A percentile compares a stretch with the other conserved stretches of the same genome.
These are phyloP conservation scores for Acropora yongei DNA, from an alignment of 64 coral and sea anemone species.

Conservation along the genomic window DNA sequence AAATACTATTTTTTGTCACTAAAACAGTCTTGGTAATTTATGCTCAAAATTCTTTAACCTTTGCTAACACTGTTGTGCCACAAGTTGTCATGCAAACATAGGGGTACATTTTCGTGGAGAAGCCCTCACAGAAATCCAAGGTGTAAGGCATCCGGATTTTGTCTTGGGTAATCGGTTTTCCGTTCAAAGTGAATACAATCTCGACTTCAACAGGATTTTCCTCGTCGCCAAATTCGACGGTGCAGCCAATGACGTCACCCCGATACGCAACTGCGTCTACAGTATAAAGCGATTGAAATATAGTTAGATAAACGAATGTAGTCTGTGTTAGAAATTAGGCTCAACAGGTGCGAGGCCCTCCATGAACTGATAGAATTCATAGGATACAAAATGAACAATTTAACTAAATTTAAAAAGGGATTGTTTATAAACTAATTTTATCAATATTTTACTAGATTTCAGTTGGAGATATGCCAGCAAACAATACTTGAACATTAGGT, in stretches of 20 bases:
- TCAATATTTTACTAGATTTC: no score
- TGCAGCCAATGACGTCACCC: neutral
- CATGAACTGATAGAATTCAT: no score
- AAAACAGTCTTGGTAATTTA: no score
- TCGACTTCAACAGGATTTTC: neutral
- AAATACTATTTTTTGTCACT: no score
- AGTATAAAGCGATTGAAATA: neutral
- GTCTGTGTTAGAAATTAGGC: no score
- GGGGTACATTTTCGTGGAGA: neutral
- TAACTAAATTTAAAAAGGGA: no score
- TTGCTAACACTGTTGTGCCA: neutral
- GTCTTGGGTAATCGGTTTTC: neutral
- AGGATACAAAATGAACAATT: no score
- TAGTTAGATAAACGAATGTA: no score
- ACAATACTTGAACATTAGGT: no score
- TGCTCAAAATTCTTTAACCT: neutral
- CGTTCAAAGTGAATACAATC: slow-evolving; percentile 10
- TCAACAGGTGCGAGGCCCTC: no score
- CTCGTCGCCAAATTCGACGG: neutral
- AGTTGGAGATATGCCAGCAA: no score
- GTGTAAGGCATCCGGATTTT: neutral
- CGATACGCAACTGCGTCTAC: neutral
- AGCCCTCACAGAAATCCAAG: neutral
- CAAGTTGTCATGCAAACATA: neutral
- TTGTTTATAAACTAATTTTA: no score